Base-by-base conservation (phyloP, 2,888 invertebrate genomes). In the Callyntrura sp. region DNA sequence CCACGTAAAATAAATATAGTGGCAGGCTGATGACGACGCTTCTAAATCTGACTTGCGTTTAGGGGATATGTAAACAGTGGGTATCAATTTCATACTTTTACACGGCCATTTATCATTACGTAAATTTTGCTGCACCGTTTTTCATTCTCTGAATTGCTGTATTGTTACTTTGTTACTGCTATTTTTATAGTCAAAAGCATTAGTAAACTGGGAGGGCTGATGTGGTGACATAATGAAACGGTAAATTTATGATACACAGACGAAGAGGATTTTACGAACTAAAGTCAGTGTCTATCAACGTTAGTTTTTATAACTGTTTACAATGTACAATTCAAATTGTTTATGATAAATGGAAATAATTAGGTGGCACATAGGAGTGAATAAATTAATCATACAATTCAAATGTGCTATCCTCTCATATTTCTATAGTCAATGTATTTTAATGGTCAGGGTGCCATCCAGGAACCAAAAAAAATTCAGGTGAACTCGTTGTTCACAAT, bases 41-140 rank as follows among this genome's bases (percentile, higher is more conserved):
- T 68, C n/a, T 43, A n/a, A 68, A 68, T 35, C 17, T 35, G 35
- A 65, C 35, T 35, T 14, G 9, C 28, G 28, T 65, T 65, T 45
- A n/a, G n/a, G n/a, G n/a, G n/a, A n/a, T n/a, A 25, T 9, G 76
- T 48, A 76, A 76, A 48, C 48, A 76, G 48, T 76, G 23, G 48
- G 28, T 23, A 20, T 20, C 51, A 76, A 25, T 76, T 23, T 76
- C 1, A 11, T 35, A 8, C 14, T 9, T 51, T 1, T 51, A 51
- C 1, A 62, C 12, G 11, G 23, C 23, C 23, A 76, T 76, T 76
- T 76, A 51, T 76, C 48, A 76, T 76, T 1, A 65, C 35, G n/a
- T 48, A 43, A 76, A 76, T 20, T 73, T 73, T 45, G 48, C 48
- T 48, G 48, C 76, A 76, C 48, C 48, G 25, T 3, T 76, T 51